Base-by-base conservation (phyloP, 1,140 invertebrate genomes). In the Drosophila bifasciata region DNA sequence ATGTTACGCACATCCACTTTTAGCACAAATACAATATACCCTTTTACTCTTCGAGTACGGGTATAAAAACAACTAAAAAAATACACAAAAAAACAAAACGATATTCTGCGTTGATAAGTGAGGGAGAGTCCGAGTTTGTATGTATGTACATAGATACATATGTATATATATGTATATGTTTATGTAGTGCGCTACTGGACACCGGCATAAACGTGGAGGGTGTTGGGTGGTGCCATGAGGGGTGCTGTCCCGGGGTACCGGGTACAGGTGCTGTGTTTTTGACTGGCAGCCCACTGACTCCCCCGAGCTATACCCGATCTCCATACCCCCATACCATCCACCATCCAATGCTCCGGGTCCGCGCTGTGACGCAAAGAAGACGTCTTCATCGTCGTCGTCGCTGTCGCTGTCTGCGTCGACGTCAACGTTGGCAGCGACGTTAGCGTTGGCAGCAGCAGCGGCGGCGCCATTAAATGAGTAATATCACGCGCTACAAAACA, bases 401-500 rank as follows among this genome's bases (percentile, higher is more conserved):
- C 7, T 8, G 28, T 32, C 8, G 8, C 8, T 8, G 32, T 13
- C 11, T 13, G 11, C 32, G 11, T 4, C 32, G 32, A 13, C 32
- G 11, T 9, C 32, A 11, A 36, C 25, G 13, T 6, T 46, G 44
- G 9, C 69, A 16, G n/a, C 48, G 5, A 28, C 32, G 62, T 43
- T 43, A 28, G 25, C 25, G 39, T n/a, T n/a, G n/a, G n/a, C n/a
- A n/a, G 16, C 44, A n/a, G 16, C 58, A 23, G 13, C 40, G 16
- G 7, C 70, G 55, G 44, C 51, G 69, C 39, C 51, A 55, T 71
- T 21, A 73, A 74, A 74, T 74, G 70, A 74, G 69, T 74, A 74
- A 74, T 74, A 74, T 74, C 70, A 74, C 70, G 70, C 69, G 70
- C 58, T 41, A 57, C 39, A 53, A 13, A 53, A 13, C 43, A 44